phyloP scores from a whole-genome alignment of 2,888 invertebrate species.

The Clitarchus hookeri region DNA sequence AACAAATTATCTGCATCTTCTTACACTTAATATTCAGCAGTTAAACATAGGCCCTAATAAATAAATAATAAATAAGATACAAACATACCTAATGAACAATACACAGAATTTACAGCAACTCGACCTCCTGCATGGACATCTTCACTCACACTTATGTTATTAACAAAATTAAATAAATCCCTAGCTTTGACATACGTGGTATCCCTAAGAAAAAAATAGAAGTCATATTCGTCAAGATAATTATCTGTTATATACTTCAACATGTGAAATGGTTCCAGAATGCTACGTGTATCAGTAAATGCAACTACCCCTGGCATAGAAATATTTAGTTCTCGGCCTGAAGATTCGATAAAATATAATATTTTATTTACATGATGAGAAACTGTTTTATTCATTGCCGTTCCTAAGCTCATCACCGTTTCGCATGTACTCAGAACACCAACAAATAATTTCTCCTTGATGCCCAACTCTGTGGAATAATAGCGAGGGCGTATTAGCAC shows the following conservation, averaged over 20 bases:
- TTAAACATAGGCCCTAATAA: no score
- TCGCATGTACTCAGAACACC: slow-evolving; percentile 81
- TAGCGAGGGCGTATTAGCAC: slow-evolving; percentile 84
- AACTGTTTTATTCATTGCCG: slow-evolving; percentile 88
- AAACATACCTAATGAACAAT: slow-evolving; percentile 68
- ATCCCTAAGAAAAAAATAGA: slow-evolving; percentile 88
- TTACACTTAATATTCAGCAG: no score
- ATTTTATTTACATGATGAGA: slow-evolving; percentile 82
- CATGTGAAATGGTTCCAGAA: slow-evolving; percentile 82
- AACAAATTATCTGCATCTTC: no score
- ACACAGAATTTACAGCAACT: slow-evolving; percentile 59
- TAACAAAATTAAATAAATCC: slow-evolving; percentile 70
- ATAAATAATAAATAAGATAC: no score
- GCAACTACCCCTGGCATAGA: slow-evolving; percentile 73
- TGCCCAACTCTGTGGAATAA: slow-evolving; percentile 93
- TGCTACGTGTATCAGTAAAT: slow-evolving; percentile 78
- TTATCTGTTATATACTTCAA: slow-evolving; percentile 89
- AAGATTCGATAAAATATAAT: slow-evolving; percentile 71
- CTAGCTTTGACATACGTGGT: slow-evolving; percentile 82
- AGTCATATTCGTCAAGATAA: slow-evolving; percentile 88
- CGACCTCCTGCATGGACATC: slow-evolving; percentile 81
- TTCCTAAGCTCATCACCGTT: slow-evolving; percentile 71
- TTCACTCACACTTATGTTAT: slow-evolving; percentile 79
- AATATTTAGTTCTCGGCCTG: slow-evolving; percentile 54
- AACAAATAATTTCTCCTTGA: slow-evolving; percentile 84